These are phyloP conservation scores for Smutsia temminckii DNA, from an alignment of 2,797 vertebrate species.

Conservation along the genomic window DNA sequence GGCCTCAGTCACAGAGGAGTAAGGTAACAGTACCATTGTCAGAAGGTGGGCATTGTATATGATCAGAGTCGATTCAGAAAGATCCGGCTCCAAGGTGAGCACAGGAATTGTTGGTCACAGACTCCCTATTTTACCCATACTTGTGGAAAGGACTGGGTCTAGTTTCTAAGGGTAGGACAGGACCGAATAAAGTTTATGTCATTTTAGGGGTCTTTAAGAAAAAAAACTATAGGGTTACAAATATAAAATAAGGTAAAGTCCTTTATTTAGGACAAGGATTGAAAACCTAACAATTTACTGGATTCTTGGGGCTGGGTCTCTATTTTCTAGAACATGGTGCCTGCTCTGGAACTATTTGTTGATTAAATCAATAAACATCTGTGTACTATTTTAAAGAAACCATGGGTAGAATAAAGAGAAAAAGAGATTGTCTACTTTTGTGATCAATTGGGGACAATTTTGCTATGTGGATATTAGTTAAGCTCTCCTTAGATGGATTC, in stretches of 20 bases:
- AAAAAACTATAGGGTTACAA: background rate
- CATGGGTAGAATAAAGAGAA: background rate
- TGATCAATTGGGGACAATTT: background rate
- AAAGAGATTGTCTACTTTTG: background rate
- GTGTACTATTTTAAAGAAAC: background rate
- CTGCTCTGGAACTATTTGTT: background rate
- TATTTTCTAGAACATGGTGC: background rate
- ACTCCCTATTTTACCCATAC: background rate
- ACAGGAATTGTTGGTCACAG: background rate
- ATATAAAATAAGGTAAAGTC: background rate
- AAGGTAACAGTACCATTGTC: background rate
- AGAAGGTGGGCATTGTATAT: background rate
- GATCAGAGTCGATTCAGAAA: background rate
- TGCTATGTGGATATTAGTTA: background rate
- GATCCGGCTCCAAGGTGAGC: background rate
- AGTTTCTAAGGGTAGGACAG: background rate
- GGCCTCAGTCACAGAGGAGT: background rate
- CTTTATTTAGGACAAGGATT: conserved; percentile 17
- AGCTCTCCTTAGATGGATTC: background rate
- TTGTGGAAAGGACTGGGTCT: background rate
- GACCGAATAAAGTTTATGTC: background rate
- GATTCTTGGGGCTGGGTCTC: background rate
- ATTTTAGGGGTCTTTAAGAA: background rate
- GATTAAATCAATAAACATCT: background rate
- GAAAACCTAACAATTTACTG: background rate